These are phyloP conservation scores for Trichosurus vulpecula DNA, from an alignment of 2,797 vertebrate species.

Conservation along the genomic window DNA sequence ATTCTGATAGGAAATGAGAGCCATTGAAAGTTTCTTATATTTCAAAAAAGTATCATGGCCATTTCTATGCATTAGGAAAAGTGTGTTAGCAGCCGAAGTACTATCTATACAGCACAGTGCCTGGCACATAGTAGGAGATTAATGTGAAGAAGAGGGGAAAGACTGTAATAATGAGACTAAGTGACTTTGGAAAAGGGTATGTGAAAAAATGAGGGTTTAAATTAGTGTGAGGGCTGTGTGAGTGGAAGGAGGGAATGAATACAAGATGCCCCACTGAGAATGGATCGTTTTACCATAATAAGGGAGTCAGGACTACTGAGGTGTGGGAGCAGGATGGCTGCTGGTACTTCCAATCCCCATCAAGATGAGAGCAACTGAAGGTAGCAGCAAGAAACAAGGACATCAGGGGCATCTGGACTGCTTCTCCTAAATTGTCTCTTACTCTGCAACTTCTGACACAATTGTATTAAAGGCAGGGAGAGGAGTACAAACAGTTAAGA, in stretches of 20 bases:
- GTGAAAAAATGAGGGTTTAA: not conserved
- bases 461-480: not conserved
- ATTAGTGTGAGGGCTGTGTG: not conserved
- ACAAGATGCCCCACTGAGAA: not conserved
- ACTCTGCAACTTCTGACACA: not conserved
- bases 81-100: not conserved
- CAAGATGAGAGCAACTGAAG: no score
- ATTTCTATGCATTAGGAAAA: not conserved
- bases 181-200: not conserved
- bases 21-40: not conserved
- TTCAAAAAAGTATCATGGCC: not conserved
- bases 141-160: not conserved
- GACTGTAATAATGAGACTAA: not conserved
- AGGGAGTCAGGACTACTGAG: not conserved
- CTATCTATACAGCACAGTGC: not conserved
- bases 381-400: not conserved
- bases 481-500: not conserved
- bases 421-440: no score
- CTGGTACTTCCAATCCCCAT: not conserved
- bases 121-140: not conserved
- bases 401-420: not conserved
- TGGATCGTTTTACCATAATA: not conserved
- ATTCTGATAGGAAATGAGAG: not conserved
- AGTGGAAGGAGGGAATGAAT: not conserved
- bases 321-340: not conserved